Base-by-base conservation (phyloP, 2,113 vertebrate genomes). In the Penelope pileata region DNA sequence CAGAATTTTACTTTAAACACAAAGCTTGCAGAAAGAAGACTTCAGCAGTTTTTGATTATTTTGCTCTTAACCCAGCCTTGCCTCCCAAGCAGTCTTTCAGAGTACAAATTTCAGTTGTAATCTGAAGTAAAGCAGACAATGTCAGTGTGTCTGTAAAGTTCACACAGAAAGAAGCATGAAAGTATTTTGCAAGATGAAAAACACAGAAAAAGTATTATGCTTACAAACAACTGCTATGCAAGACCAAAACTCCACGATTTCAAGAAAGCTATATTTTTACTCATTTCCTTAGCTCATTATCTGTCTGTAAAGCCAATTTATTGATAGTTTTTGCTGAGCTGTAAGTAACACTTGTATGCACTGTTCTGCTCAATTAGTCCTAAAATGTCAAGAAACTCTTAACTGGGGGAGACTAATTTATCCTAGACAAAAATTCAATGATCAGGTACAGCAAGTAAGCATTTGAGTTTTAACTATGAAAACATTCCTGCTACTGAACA, bases 61-160 rank as follows among this genome's bases (percentile, higher is more conserved):
- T 69, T 91, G 29, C 26, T 94, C n/a, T 73, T 58, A 83, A 75
- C 54, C 45, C 59, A 93, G 23, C 59, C 59, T 67, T 86, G 59
- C 63, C 68, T 79, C 80, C 63, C 76, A 90, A 90, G 60, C 77
- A 94, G 48, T 53, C 78, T 89, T 92, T 73, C 34, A 73, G 22
- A 84, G 32, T 48, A 87, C 47, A 85, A 85, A 62, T 51, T 78
- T 70, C 68, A 47, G 29, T 51, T 69, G 5, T 58, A 87, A 80
- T 80, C 69, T 83, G 74, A 94, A 87, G 83, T 75, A 84, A 88
- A 89, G 21, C 73, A 95, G 87, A 91, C 27, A 79, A 76, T 6
- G 24, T 85, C 59, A 53, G 30, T 42, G 29, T 12, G 15, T 58
- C 75, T 62, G 58, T 75, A 79, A 85, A 94, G 75, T 53, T 82